phyloP scores from a whole-genome alignment of 2,797 vertebrate genomes.

The Picus viridis region DNA sequence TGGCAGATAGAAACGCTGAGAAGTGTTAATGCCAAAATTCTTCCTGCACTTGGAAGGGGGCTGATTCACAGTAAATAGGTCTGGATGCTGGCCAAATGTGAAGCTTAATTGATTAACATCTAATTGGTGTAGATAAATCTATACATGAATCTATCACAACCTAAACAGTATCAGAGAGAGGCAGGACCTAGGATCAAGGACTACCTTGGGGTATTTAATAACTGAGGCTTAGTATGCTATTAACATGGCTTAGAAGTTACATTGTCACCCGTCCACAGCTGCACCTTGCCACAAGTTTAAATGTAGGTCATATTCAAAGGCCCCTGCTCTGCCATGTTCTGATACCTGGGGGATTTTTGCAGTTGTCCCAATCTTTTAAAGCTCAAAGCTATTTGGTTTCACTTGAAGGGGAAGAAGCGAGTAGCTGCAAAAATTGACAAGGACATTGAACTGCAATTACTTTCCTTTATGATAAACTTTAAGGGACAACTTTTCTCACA shows the following conservation, averaged over 20 bases:
- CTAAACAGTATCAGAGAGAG: not conserved
- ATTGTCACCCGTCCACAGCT: not conserved
- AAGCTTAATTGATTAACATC: not conserved
- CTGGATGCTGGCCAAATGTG: not conserved
- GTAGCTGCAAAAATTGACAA: not conserved
- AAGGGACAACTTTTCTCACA: not conserved
- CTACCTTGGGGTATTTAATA: not conserved
- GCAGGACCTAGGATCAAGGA: not conserved
- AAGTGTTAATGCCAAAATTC: not conserved
- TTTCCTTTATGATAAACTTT: not conserved
- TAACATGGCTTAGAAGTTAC: not conserved
- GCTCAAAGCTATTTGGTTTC: not conserved
- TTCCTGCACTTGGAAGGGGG: not conserved
- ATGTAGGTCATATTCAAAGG: not conserved
- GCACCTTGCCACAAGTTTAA: not conserved
- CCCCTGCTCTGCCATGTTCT: not conserved
- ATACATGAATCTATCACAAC: not conserved
- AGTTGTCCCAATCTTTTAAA: not conserved
- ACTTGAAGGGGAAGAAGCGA: not conserved
- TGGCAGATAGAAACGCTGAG: not conserved
- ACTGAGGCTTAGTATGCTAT: not conserved
- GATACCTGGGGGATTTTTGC: fast-evolving
- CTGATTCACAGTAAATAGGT: not conserved
- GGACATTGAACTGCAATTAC: not conserved
- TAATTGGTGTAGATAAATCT: not conserved